These are phyloP conservation scores for Drosophila nr. perissopoda DNA, from an alignment of 2,888 invertebrate genomes.

Conservation along the genomic window DNA sequence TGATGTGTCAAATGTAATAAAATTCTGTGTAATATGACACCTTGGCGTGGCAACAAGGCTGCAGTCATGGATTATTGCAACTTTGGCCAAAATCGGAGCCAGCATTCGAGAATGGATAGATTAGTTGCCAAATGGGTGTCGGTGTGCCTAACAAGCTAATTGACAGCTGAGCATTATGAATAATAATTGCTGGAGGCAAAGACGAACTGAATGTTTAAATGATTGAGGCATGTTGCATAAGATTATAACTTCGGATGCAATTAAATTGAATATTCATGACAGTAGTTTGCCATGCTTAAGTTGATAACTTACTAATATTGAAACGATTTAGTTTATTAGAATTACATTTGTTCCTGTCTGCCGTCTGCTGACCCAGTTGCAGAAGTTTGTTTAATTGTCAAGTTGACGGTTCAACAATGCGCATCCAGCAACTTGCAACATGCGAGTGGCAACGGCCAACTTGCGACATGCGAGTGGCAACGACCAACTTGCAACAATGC, in stretches of 20 bases:
- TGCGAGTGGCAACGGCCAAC: not conserved
- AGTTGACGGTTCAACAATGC: constrained; percentile 46
- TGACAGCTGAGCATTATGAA: constrained; percentile 3
- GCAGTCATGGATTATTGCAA: not conserved
- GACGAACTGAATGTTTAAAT: not conserved
- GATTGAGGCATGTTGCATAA: not conserved
- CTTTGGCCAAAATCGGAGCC: constrained; percentile 24
- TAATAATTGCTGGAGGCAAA: not conserved
- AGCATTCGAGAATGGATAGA: constrained; percentile 21
- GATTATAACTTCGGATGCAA: not conserved
- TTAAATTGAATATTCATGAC: not conserved
- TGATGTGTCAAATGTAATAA: constrained; percentile 65
- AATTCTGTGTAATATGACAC: constrained; percentile 46
- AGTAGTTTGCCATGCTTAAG: not conserved
- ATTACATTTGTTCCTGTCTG: not conserved
- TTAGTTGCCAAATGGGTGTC: constrained; percentile 5
- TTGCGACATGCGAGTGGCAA: constrained; percentile 11
- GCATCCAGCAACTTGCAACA: constrained; percentile 13
- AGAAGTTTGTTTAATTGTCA: constrained; percentile 34
- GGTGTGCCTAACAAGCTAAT: constrained; percentile 11
- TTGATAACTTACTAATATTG: not conserved
- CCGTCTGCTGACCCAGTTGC: constrained; percentile 4
- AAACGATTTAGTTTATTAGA: not conserved
- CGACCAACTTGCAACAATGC: constrained; percentile 7
- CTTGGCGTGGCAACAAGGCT: constrained; percentile 10